Percentiles rank a stretch among this genome's conserved stretches.
phyloP scores from a whole-genome alignment of 53 echinoderm and acorn worm species.

The Stichopus horrens region DNA sequence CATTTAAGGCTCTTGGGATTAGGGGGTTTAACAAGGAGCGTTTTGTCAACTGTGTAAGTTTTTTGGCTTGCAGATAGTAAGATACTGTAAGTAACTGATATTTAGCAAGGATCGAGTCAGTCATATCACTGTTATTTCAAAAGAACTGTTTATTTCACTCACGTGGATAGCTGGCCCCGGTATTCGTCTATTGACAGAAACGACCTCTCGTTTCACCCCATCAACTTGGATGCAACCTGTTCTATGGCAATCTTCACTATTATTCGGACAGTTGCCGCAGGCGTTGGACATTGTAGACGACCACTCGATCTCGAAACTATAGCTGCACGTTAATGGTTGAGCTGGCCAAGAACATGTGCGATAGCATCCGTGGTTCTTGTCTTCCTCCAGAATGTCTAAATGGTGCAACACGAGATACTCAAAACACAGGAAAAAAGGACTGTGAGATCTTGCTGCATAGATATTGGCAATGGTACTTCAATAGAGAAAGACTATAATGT shows the following conservation, averaged over 20 bases:
- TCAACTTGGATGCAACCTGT: constrained; percentile 59
- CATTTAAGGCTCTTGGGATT: too few species aligned
- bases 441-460: too few species aligned
- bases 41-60: too few species aligned
- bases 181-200: constrained; percentile 59
- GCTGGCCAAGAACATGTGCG: constrained; percentile 56
- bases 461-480: too few species aligned
- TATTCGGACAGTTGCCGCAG: constrained; percentile 76
- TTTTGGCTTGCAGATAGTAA: too few species aligned
- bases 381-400: constrained; percentile 24
- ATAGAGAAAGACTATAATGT: too few species aligned
- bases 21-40: too few species aligned
- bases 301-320: constrained; percentile 67
- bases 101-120: too few species aligned
- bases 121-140: too few species aligned
- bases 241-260: constrained; percentile 56
- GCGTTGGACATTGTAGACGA: constrained; percentile 76
- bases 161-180: constrained; percentile 80
- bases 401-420: too few species aligned
- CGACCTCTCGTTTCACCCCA: constrained; percentile 55
- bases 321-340: constrained; percentile 56
- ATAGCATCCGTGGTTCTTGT: constrained; percentile 55
- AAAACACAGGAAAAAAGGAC: too few species aligned
- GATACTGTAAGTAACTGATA: too few species aligned
- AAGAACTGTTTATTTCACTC: background rate